Conservation (phyloP, 2,113 vertebrate species). For the Stigmatopora argus region DNA sequence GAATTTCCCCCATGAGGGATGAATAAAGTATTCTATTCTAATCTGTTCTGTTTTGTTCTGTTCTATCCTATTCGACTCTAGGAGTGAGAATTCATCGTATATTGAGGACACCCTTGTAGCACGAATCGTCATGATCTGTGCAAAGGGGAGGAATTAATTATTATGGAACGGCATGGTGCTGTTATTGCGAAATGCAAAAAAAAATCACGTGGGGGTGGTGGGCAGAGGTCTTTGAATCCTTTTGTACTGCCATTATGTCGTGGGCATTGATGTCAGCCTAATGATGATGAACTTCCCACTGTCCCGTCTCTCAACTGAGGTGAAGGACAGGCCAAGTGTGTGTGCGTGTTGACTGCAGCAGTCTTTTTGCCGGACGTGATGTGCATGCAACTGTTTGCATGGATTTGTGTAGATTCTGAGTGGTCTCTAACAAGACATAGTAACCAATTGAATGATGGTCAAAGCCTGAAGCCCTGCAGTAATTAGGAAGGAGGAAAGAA, state of each 20-base stretch:
- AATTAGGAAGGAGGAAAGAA: background rate
- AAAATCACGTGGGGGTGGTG: background rate
- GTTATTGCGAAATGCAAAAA: background rate
- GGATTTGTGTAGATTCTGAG: slow-evolving; percentile 14
- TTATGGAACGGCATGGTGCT: background rate
- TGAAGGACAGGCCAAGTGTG: slow-evolving; percentile 37
- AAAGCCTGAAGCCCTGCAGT: background rate
- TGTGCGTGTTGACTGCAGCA: slow-evolving; percentile 25
- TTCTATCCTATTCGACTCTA: background rate
- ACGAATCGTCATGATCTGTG: background rate
- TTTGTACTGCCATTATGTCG: background rate
- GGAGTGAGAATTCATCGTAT: background rate
- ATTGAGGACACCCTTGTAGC: background rate
- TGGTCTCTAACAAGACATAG: background rate
- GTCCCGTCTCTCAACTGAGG: slow-evolving; percentile 13
- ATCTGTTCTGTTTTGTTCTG: too few species aligned
- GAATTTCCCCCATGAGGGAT: too few species aligned
- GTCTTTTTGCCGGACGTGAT: slow-evolving; percentile 32
- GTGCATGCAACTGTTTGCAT: slow-evolving; percentile 23
- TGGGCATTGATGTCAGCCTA: background rate
- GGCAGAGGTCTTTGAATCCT: background rate
- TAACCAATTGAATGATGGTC: background rate
- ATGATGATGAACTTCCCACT: slow-evolving; percentile 17
- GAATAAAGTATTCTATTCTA: too few species aligned
- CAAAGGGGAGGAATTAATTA: background rate